phyloP scores from a whole-genome alignment of 2,888 invertebrate species.

The Galeruca laticollis region DNA sequence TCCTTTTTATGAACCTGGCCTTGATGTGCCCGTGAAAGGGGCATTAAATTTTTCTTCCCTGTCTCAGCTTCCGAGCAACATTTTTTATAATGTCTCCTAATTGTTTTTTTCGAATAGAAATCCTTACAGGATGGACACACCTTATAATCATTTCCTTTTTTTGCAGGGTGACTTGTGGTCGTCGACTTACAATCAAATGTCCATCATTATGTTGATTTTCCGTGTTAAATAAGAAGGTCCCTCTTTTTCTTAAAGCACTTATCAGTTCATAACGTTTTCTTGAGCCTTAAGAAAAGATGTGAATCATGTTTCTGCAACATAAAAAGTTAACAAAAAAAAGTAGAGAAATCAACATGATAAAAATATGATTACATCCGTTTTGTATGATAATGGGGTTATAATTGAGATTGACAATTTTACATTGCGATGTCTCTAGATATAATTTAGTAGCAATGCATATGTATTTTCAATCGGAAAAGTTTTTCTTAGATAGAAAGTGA shows the following conservation, averaged over 20 bases:
- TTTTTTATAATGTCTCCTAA: slow-evolving; percentile 18
- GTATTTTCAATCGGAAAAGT: slow-evolving; percentile 4
- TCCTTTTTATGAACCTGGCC: slow-evolving; percentile 24
- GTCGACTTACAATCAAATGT: slow-evolving; percentile 14
- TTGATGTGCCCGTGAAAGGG: slow-evolving; percentile 13
- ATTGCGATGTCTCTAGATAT: slow-evolving; percentile 2
- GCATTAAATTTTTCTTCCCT: slow-evolving; percentile 1
- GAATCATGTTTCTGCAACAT: too few relatives aligned
- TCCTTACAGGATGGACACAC: slow-evolving; percentile 19
- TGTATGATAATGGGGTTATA: too few relatives aligned
- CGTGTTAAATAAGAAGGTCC: slow-evolving; percentile 25
- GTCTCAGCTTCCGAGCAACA: slow-evolving; percentile 6
- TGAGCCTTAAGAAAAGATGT: slow-evolving; percentile 11
- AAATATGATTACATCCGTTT: too few relatives aligned
- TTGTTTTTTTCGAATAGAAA: slow-evolving; percentile 18
- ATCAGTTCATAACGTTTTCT: slow-evolving; percentile 10
- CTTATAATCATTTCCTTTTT: slow-evolving; percentile 17
- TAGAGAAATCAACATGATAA: too few relatives aligned
- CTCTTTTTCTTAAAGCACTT: slow-evolving; percentile 21
- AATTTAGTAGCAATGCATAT: slow-evolving; percentile 13
- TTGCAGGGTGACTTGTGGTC: slow-evolving; percentile 1
- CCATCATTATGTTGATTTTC: slow-evolving; percentile 5
- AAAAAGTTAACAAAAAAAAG: too few relatives aligned
- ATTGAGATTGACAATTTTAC: too few relatives aligned
- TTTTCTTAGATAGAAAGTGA: not conserved